A percentile compares a stretch with the other conserved stretches of the same genome.
phyloP scores from a whole-genome alignment of 2,113 vertebrate genomes.

The Sapayoa aenigma region DNA sequence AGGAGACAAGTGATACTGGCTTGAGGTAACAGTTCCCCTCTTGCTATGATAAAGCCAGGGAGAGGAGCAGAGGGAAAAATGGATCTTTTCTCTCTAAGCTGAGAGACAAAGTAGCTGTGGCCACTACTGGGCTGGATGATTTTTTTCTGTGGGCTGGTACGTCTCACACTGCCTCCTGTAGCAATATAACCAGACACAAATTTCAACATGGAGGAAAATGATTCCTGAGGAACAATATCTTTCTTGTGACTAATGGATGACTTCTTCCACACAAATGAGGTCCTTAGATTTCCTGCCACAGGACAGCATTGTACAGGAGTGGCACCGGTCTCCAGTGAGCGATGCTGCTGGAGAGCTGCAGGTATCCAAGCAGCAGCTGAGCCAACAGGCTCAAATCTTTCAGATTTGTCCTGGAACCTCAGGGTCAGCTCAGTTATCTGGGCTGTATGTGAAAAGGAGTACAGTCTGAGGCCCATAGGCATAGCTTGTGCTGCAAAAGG shows the following conservation, averaged over 20 bases:
- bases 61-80: background rate
- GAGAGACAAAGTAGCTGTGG: background rate
- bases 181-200: background rate
- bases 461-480: accelerated
- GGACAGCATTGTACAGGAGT: background rate
- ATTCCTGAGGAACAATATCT: background rate
- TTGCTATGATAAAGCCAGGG: background rate
- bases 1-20: background rate
- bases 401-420: background rate
- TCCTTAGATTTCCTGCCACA: background rate
- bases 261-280: background rate
- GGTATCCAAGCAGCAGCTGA: background rate
- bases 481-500: background rate
- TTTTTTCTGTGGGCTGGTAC: background rate
- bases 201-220: background rate
- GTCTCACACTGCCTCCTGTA: background rate
- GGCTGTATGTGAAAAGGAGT: background rate
- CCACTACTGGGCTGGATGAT: background rate
- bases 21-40: background rate
- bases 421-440: background rate
- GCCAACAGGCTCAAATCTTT: background rate
- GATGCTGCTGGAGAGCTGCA: background rate
- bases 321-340: accelerated
- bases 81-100: background rate
- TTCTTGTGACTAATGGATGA: background rate